Evolutionary conservation across 2,888 invertebrate species (phyloP).

Genomic region (Callinectes sapidus): DNA sequence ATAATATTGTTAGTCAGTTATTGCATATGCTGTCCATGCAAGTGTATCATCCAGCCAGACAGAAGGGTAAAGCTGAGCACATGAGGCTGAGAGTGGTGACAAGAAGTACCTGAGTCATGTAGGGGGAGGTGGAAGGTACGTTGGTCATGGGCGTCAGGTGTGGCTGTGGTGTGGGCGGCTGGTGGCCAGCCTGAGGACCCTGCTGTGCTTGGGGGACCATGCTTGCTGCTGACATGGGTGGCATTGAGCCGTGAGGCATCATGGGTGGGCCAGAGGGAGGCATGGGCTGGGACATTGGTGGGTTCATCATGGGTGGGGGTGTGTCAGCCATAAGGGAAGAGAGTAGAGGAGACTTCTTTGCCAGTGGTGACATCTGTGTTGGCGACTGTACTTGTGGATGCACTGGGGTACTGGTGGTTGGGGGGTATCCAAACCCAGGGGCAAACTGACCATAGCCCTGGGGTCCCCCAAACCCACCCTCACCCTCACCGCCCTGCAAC

Average conservation of each 20-base stretch:
- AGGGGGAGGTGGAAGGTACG: conserved; percentile 68
- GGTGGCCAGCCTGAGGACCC: conserved; percentile 62
- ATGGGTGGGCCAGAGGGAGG: conserved; percentile 71
- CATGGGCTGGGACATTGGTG: conserved; percentile 72
- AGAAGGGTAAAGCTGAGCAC: conserved; percentile 29
- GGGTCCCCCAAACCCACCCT: conserved; percentile 59
- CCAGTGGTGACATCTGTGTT: conserved; percentile 75
- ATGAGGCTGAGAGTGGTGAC: conserved; percentile 5
- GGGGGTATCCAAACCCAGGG: conserved; percentile 61
- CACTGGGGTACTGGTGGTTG: conserved; percentile 61
- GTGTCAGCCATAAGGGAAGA: conserved; percentile 76
- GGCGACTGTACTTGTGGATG: conserved; percentile 63
- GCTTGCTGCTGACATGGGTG: conserved; percentile 65
- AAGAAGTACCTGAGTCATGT: conserved; percentile 68
- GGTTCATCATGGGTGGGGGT: conserved; percentile 63
- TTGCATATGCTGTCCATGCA: conserved; percentile 43
- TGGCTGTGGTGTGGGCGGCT: conserved; percentile 68
- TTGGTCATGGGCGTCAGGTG: conserved; percentile 66
- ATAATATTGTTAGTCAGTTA: conserved; percentile 46
- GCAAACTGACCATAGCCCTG: conserved; percentile 64
- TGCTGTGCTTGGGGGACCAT: conserved; percentile 65
- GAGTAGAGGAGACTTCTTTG: conserved; percentile 77
- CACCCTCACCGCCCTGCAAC: conserved; percentile 71
- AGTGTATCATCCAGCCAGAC: conserved; percentile 19
- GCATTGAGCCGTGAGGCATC: conserved; percentile 71